Base-by-base conservation (phyloP, 2,888 invertebrate species). In the Drosophila algonquin region DNA sequence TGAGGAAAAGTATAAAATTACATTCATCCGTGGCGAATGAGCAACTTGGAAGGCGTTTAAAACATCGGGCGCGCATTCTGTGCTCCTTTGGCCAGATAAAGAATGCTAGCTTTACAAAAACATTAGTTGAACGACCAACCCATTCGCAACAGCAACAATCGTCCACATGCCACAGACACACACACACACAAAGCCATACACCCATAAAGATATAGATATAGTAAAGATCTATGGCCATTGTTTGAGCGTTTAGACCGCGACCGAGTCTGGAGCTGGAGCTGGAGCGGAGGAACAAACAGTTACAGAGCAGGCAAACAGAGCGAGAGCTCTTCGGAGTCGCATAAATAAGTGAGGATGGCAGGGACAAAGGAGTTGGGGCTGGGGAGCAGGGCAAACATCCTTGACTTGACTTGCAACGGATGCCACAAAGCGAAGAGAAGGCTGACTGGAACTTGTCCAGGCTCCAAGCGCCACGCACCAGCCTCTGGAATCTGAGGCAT, bases 21-120 rank as follows among this genome's bases (percentile, higher is more conserved):
- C 86, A 79, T 79, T 79, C 86, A 76, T 75, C 89, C 77, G 70
- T 72, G 79, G 75, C 85, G 78, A 72, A 79, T 76, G 77, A 64
- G 76, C 76, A 73, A 81, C 79, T 80, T 79, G 62, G 55, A 77
- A 77, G 55, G 70, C 69, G 67, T 65, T 60, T 62, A 56, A 75
- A 76, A 58, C 62, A 69, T 30, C 30, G 30, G 8, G 8, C 30
- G 30, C 30, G 30, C 30, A 30, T 30, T 30, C 8, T 8, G 30
- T 70, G 79, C 67, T 48, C 65, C 50, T 32, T 14, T 14, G 14
- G 14, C 32, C 86, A 69, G 81, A 84, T 84, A 81, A 81, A 76
- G 63, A 60, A 63, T 53, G 54, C 70, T 46, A 52, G 74, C 64
- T 65, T 57, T 60, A 75, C 53, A 73, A 60, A 60, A 75, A 75